A percentile compares a stretch with the other conserved stretches of the same genome.
phyloP scores from a whole-genome alignment of 2,113 vertebrate species.

The Ciconia maguari region DNA sequence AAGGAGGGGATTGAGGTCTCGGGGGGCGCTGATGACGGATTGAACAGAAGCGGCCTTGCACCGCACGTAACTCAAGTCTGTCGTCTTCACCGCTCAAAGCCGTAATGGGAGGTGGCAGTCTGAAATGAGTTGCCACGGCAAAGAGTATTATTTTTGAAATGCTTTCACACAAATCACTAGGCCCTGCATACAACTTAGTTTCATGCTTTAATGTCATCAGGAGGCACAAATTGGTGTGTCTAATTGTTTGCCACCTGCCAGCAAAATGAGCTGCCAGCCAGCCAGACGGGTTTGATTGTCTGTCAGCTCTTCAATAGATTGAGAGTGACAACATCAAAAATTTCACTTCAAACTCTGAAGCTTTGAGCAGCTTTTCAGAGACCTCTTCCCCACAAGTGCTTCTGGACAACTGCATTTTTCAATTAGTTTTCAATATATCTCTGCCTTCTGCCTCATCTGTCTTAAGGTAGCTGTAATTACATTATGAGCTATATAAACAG shows the following conservation, averaged over 20 bases:
- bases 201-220: conserved; percentile 94
- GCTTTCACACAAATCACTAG: conserved; percentile 98
- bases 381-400: conserved; percentile 75
- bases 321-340: conserved; percentile 96
- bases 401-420: conserved; percentile 81
- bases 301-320: conserved; percentile 88
- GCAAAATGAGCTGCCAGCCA: conserved; percentile 96
- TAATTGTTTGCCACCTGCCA: conserved; percentile 99
- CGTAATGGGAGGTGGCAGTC: conserved; percentile 96
- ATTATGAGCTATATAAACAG: conserved; percentile 73
- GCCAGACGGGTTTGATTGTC: conserved; percentile 91
- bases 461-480: conserved; percentile 77
- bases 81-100: conserved; percentile 89
- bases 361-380: conserved; percentile 76
- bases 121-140: conserved; percentile 95
- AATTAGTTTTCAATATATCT: conserved; percentile 77
- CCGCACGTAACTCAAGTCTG: conserved; percentile 83
- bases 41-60: conserved; percentile 92
- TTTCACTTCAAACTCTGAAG: conserved; percentile 80
- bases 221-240: conserved; percentile 95
- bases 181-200: conserved; percentile 92
- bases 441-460: conserved; percentile 75
- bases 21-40: conserved; percentile 93
- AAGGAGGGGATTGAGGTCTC: conserved; percentile 91
- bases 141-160: conserved; percentile 99